These are phyloP conservation scores for Muraenolepis orangiensis DNA, from an alignment of 2,797 vertebrate species.

Conservation along the genomic window DNA sequence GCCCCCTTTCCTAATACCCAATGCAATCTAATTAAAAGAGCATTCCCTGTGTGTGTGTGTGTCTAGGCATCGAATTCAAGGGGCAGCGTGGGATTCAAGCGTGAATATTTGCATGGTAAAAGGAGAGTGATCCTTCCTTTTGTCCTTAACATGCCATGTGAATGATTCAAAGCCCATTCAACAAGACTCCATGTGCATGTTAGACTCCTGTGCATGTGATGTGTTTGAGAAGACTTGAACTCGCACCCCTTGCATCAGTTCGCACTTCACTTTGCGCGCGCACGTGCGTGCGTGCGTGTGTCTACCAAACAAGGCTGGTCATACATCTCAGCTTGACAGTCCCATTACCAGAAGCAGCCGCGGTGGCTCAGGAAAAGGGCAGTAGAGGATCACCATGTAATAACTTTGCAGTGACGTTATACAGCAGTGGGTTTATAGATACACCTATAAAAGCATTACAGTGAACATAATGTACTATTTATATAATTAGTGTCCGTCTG, in stretches of 20 bases:
- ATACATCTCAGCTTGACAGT: slow-evolving; percentile 73
- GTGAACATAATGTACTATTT: slow-evolving; percentile 23
- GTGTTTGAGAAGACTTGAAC: background rate
- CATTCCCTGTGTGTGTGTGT: background rate
- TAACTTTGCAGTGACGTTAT: slow-evolving; percentile 59
- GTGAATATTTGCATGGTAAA: slow-evolving; percentile 6
- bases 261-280: slow-evolving; percentile 12
- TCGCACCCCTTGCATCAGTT: slow-evolving; percentile 6
- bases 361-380: slow-evolving; percentile 62
- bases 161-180: slow-evolving; percentile 2
- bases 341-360: slow-evolving; percentile 69
- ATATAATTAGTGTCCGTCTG: background rate
- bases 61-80: background rate
- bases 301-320: slow-evolving; percentile 60
- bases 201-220: background rate
- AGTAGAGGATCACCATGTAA: slow-evolving; percentile 59
- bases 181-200: background rate
- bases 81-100: slow-evolving; percentile 1
- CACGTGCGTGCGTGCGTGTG: slow-evolving; percentile 31
- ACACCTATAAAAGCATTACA: slow-evolving; percentile 41
- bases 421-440: slow-evolving; percentile 34
- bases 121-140: slow-evolving; percentile 2
- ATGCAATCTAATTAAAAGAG: too few relatives aligned
- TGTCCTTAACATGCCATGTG: background rate
- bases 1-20: too few relatives aligned